Evolutionary conservation across 2,113 vertebrate genomes (phyloP).

Genomic region (Prionailurus bengalensis): DNA sequence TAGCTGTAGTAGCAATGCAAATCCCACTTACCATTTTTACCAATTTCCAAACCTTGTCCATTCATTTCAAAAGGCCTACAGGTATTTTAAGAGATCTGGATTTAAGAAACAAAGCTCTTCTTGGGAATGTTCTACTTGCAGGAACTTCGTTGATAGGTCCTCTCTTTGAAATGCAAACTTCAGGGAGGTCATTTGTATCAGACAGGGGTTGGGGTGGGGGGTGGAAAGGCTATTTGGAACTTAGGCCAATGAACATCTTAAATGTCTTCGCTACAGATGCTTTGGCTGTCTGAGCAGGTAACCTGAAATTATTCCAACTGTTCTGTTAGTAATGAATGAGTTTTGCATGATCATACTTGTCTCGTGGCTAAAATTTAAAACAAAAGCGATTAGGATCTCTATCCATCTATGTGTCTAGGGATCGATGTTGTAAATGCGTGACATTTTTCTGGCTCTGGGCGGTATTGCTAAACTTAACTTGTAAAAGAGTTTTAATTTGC

Average conservation of each 20-base stretch:
- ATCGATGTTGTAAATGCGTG: not conserved
- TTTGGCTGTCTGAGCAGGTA: not conserved
- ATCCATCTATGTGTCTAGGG: not conserved
- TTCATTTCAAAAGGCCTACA: not conserved
- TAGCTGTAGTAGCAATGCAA: too few relatives aligned
- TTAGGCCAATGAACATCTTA: not conserved
- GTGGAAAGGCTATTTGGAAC: not conserved
- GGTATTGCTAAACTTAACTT: not conserved
- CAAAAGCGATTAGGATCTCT: not conserved
- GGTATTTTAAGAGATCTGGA: not conserved
- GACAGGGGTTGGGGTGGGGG: not conserved
- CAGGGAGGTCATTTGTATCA: not conserved
- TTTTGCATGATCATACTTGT: not conserved
- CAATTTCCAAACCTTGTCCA: not conserved
- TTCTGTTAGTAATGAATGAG: not conserved
- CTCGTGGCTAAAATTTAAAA: not conserved
- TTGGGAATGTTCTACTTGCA: not conserved
- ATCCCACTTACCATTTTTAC: too few relatives aligned
- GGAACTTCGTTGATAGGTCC: not conserved
- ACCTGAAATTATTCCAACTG: not conserved
- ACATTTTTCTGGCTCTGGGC: not conserved
- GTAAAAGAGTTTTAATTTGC: not conserved
- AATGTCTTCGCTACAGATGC: not conserved
- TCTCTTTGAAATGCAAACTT: not conserved
- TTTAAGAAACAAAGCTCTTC: not conserved